Evolutionary conservation across 2,113 vertebrate species (phyloP).

Genomic region (Semicossyphus pulcher): DNA sequence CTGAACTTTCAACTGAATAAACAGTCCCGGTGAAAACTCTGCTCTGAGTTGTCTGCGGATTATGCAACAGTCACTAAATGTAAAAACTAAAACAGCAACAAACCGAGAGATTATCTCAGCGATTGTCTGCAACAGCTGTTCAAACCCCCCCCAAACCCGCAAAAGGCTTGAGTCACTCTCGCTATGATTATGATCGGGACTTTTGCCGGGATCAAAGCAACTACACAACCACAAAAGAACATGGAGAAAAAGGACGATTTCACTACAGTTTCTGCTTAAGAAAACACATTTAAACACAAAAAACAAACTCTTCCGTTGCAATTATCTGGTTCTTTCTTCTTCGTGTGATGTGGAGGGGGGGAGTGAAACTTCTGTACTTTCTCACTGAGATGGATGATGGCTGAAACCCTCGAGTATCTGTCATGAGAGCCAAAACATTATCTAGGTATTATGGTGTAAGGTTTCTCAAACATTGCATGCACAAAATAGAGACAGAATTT

Average conservation of each 20-base stretch:
- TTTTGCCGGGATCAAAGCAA: slow-evolving; percentile 23
- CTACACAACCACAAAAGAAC: slow-evolving; percentile 6
- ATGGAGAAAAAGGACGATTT: neutral
- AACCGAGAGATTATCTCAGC: slow-evolving; percentile 2
- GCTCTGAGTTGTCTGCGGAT: neutral
- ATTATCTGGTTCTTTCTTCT: neutral
- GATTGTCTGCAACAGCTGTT: slow-evolving; percentile 27
- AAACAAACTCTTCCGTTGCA: neutral
- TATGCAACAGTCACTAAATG: neutral
- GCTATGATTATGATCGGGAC: slow-evolving; percentile 23
- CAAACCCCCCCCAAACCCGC: slow-evolving; percentile 19
- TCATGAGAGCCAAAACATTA: slow-evolving; percentile 25
- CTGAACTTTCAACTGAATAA: slow-evolving; percentile 1
- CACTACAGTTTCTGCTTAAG: neutral
- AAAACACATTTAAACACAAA: neutral
- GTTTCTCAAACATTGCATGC: slow-evolving; percentile 29
- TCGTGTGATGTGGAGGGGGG: too few species aligned
- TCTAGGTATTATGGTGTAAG: slow-evolving; percentile 29
- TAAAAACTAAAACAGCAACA: slow-evolving; percentile 17
- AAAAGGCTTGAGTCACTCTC: slow-evolving; percentile 20
- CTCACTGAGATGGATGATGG: slow-evolving; percentile 2
- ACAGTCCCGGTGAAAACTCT: neutral
- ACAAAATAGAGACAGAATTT: slow-evolving; percentile 20
- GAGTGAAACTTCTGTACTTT: too few species aligned
- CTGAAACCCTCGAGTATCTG: slow-evolving; percentile 17